Evolutionary conservation across 2,888 invertebrate species (phyloP).

Genomic region (Dione vanillae): DNA sequence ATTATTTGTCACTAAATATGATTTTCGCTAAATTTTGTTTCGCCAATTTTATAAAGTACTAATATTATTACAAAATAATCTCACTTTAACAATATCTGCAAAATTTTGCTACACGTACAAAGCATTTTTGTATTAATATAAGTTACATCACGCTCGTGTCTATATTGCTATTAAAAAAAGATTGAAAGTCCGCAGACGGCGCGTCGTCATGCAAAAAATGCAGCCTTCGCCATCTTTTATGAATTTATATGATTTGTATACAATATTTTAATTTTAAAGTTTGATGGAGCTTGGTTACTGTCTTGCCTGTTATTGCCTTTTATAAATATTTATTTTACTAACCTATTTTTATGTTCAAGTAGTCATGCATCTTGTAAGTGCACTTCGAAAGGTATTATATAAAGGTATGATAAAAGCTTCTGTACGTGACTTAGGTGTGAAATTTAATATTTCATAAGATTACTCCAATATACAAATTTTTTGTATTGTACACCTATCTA

Average conservation of each 20-base stretch:
- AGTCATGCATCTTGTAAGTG: no score
- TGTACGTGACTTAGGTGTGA: neutral
- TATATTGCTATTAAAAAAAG: constrained; percentile 22
- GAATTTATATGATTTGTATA: constrained; percentile 7
- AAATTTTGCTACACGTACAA: neutral
- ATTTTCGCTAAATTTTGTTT: no score
- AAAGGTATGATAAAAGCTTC: neutral
- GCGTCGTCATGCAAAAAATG: constrained; percentile 28
- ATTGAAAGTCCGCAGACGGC: constrained; percentile 30
- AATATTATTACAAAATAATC: neutral
- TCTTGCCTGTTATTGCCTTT: neutral
- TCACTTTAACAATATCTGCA: neutral
- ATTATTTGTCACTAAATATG: no score
- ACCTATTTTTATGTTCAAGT: neutral
- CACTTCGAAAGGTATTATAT: no score
- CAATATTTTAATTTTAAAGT: constrained; percentile 11
- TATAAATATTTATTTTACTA: neutral
- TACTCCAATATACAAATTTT: no score
- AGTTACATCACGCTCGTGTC: constrained; percentile 5
- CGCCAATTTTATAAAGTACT: no score
- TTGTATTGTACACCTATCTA: no score
- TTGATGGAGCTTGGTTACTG: neutral
- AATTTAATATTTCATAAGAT: neutral
- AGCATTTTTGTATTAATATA: neutral
- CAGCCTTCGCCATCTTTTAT: constrained; percentile 4